These are phyloP conservation scores for Polypedilum vanderplanki DNA, from an alignment of 1,140 invertebrate genomes.

Conservation along the genomic window DNA sequence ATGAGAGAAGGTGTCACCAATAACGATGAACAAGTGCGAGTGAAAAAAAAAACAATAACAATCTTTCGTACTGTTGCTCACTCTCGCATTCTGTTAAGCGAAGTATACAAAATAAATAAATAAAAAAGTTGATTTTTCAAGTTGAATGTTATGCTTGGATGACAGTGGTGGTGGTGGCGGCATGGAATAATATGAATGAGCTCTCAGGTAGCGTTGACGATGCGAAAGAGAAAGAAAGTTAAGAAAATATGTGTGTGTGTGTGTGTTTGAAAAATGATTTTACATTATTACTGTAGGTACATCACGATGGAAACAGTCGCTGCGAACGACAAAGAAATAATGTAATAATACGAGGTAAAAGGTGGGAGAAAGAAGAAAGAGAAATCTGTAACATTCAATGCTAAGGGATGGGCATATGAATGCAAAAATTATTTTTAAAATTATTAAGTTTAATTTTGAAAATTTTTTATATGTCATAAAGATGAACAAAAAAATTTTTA, in stretches of 20 bases:
- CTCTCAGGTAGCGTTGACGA: not conserved
- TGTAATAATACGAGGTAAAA: not conserved
- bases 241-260: not conserved
- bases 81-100: not conserved
- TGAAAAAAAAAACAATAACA: not conserved
- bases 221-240: not conserved
- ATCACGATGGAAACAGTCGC: conserved; percentile 23
- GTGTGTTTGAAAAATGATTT: conserved; percentile 25
- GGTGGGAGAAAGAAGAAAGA: not conserved
- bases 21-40: not conserved
- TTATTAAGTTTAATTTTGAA: too few species aligned
- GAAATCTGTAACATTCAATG: too few species aligned
- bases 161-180: not conserved
- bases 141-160: too few species aligned
- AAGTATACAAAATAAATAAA: not conserved
- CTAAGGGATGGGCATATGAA: too few species aligned
- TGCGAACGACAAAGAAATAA: conserved; percentile 15
- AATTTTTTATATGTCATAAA: too few species aligned
- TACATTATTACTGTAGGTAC: conserved; percentile 9
- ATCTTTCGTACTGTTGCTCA: not conserved
- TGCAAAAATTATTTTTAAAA: too few species aligned
- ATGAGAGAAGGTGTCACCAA: conserved; percentile 24
- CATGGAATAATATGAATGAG: not conserved
- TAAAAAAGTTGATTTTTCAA: not conserved
- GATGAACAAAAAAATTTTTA: too few species aligned